Conservation (phyloP, 1,140 invertebrate genomes). For the Paramacrobiotus metropolitanus region DNA sequence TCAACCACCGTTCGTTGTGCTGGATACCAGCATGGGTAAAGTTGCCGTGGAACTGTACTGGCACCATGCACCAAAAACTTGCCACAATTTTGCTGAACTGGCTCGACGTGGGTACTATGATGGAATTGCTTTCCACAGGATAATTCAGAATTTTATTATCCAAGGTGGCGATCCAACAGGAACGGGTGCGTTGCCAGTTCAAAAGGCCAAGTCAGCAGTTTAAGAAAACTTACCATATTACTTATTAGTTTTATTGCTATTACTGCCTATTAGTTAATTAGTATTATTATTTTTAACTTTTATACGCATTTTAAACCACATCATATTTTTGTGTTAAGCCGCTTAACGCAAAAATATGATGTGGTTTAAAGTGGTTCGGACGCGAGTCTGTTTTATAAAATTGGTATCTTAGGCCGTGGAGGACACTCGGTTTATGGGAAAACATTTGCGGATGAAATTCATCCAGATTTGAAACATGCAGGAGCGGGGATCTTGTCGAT, state of each 20-base stretch:
- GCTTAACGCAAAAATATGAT: too few relatives aligned
- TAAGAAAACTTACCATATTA: too few relatives aligned
- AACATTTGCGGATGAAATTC: slow-evolving; percentile 84
- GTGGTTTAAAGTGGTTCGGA: too few relatives aligned
- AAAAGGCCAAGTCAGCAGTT: too few relatives aligned
- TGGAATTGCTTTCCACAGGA: slow-evolving; percentile 79
- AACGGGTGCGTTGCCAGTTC: slow-evolving; percentile 33
- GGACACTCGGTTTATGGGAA: slow-evolving; percentile 88
- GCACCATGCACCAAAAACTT: slow-evolving; percentile 87
- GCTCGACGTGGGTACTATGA: slow-evolving; percentile 79
- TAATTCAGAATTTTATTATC: slow-evolving; percentile 78
- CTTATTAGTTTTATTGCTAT: too few relatives aligned
- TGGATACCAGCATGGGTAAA: slow-evolving; percentile 74
- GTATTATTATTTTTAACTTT: too few relatives aligned
- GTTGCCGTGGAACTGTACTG: slow-evolving; percentile 80
- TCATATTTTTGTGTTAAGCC: too few relatives aligned
- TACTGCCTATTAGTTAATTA: too few relatives aligned
- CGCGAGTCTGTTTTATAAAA: too few relatives aligned
- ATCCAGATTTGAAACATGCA: slow-evolving; percentile 79
- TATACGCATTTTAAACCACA: too few relatives aligned
- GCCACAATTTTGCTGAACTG: slow-evolving; percentile 85
- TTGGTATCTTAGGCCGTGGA: slow-evolving; percentile 47
- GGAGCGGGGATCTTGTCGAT: slow-evolving; percentile 61
- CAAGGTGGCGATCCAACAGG: slow-evolving; percentile 60
- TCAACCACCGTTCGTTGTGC: slow-evolving; percentile 48